Evolutionary conservation across 2,888 invertebrate genomes (phyloP).

Genomic region (Harpagoxenus sublaevis): DNA sequence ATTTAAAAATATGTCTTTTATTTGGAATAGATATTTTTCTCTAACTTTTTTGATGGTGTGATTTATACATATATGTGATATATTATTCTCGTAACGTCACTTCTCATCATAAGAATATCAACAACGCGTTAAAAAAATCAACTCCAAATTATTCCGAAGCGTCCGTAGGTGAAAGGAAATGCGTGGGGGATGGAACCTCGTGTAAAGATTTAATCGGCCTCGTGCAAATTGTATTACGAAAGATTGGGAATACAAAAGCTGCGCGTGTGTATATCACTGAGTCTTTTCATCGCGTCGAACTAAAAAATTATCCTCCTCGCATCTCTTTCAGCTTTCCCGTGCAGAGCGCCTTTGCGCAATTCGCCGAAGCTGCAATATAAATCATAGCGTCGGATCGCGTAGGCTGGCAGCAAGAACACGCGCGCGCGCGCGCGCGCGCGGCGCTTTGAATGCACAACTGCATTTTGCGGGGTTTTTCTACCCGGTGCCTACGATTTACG

Average conservation of each 20-base stretch:
- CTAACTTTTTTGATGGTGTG: background rate
- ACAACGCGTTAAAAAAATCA: background rate
- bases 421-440: slow-evolving; percentile 49
- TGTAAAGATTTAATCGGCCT: slow-evolving; percentile 27
- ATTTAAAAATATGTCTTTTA: background rate
- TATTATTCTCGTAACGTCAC: background rate
- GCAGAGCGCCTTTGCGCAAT: slow-evolving; percentile 67
- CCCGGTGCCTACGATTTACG: slow-evolving; percentile 56
- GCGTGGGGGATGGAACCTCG: background rate
- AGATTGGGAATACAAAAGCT: slow-evolving; percentile 42
- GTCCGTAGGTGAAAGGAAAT: slow-evolving; percentile 10
- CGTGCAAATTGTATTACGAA: slow-evolving; percentile 39
- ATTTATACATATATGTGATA: background rate
- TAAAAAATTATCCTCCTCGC: slow-evolving; percentile 66
- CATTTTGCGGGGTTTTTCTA: slow-evolving; percentile 68
- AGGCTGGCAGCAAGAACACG: slow-evolving; percentile 63
- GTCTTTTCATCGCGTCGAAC: slow-evolving; percentile 57
- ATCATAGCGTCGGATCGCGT: slow-evolving; percentile 72
- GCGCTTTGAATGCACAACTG: slow-evolving; percentile 63
- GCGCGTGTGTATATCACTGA: background rate
- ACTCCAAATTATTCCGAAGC: background rate
- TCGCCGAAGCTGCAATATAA: slow-evolving; percentile 66
- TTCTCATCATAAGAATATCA: background rate
- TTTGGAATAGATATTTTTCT: background rate
- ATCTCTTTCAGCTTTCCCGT: slow-evolving; percentile 71